A percentile compares a stretch with the other conserved stretches of the same genome.
These are phyloP conservation scores for Heteronetta atricapilla DNA, from an alignment of 2,113 vertebrate species.

Conservation along the genomic window DNA sequence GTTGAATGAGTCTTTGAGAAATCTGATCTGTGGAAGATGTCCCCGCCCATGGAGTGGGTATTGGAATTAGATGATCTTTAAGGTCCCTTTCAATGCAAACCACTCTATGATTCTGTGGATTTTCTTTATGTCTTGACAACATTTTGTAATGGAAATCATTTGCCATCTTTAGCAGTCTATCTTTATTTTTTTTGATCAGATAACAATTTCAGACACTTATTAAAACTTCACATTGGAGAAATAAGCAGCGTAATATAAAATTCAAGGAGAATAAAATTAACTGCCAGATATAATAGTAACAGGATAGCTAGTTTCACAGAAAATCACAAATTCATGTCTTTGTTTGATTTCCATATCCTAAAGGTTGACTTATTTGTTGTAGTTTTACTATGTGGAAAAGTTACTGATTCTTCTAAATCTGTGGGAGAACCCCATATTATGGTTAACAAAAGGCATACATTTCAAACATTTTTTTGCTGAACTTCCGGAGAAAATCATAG, in stretches of 20 bases:
- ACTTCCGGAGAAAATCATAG: neutral
- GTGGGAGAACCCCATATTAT: neutral
- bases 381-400: neutral
- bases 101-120: too few relatives aligned
- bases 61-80: too few relatives aligned
- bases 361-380: neutral
- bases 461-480: neutral
- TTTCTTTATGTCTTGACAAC: neutral
- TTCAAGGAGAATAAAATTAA: neutral
- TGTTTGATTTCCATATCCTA: neutral
- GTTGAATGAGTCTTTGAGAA: too few relatives aligned
- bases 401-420: neutral
- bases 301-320: neutral
- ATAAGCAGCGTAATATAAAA: neutral
- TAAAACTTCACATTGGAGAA: neutral
- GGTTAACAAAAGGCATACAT: neutral
- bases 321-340: neutral
- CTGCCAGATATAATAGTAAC: neutral
- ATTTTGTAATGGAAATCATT: neutral
- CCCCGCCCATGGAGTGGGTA: too few relatives aligned
- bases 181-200: neutral
- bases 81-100: too few relatives aligned
- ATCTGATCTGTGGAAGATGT: too few relatives aligned
- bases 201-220: neutral
- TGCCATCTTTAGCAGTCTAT: neutral